Conservation (phyloP, 2,113 vertebrate genomes). For the Mormyrus iriodes region DNA sequence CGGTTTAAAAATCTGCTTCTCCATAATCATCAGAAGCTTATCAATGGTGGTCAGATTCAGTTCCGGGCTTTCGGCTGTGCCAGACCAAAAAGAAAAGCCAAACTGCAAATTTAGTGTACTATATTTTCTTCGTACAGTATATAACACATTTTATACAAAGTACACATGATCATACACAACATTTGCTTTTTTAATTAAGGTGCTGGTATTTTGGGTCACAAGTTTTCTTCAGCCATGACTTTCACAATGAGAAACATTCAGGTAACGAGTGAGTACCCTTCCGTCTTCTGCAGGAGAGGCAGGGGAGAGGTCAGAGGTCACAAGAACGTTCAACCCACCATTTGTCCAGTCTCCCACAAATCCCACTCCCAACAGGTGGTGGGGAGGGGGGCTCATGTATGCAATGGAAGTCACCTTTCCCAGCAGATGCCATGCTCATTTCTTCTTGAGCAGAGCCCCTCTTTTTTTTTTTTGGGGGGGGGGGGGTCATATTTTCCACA, state of each 20-base stretch:
- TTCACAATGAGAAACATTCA: conserved; percentile 57
- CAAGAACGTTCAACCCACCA: conserved; percentile 23
- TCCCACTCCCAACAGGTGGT: not conserved
- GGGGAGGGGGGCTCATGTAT: not conserved
- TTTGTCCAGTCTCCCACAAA: conserved; percentile 27
- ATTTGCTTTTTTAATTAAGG: conserved; percentile 57
- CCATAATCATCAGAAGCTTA: conserved; percentile 40
- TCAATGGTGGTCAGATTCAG: conserved; percentile 23
- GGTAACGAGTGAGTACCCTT: conserved; percentile 52
- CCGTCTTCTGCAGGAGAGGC: conserved; percentile 31
- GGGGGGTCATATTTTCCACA: not conserved
- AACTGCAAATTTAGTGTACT: conserved; percentile 64
- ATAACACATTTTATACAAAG: conserved; percentile 61
- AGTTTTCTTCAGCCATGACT: conserved; percentile 39
- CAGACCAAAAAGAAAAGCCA: conserved; percentile 49
- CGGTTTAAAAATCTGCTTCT: not conserved
- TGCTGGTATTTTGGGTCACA: conserved; percentile 63
- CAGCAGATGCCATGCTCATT: not conserved
- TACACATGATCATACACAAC: conserved; percentile 59
- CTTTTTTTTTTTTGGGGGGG: not conserved
- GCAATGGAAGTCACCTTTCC: not conserved
- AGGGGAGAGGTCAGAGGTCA: conserved; percentile 22
- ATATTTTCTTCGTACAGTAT: conserved; percentile 62
- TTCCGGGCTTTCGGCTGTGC: conserved; percentile 40
- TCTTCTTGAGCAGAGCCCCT: conserved; percentile 8